Evolutionary conservation across 2,797 vertebrate species (phyloP), one percentile per base, ranked within the genome.

Genomic region (Hoplostethus mediterraneus): DNA sequence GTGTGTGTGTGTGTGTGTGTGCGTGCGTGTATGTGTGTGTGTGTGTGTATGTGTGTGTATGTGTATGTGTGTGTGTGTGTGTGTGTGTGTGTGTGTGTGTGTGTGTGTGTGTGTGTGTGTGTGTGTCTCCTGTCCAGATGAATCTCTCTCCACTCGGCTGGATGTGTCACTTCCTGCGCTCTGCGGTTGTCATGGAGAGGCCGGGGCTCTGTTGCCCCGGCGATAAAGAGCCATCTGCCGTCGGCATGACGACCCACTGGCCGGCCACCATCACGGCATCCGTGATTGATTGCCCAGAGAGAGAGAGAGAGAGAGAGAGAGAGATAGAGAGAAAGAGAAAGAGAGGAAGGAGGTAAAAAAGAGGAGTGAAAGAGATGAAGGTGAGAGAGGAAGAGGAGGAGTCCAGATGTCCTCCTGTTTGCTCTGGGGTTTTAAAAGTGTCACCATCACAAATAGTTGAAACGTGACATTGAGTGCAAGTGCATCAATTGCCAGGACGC

Each of bases 151-250:
- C 73, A 86, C 88, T 90, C 76, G 58, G 86, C 90, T 92, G 87
- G 87, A 93, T 88, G 89, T 93, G 91, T 93, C 90, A 92, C 92
- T 93, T 93, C 92, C 92, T 92, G 91, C 90, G 93, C 87, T 87
- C 81, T 67, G 82, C 31, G 77, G 90, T 92, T 90, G 91, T 92
- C 91, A 93, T 88, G 91, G 89, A 87, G 91, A 92, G 85, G 81
- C 82, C 85, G 81, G 81, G 85, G 88, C 89, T 90, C 83, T 63
- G 67, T 66, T 67, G 55, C 60, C 60, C 65, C 77, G 77, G 88
- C 75, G 87, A 94, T 93, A 93, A 94, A 93, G 91, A 94, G 91
- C 91, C 93, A 94, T 94, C 92, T 93, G 92, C 88, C 75, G 79
- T 93, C 91, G 67, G 90, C 92, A 84, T 91, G 93, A 90, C 92